Percentiles rank a stretch among this genome's conserved stretches.
These are phyloP conservation scores for Botia kubotai DNA, from an alignment of 2,797 vertebrate genomes.

Conservation along the genomic window DNA sequence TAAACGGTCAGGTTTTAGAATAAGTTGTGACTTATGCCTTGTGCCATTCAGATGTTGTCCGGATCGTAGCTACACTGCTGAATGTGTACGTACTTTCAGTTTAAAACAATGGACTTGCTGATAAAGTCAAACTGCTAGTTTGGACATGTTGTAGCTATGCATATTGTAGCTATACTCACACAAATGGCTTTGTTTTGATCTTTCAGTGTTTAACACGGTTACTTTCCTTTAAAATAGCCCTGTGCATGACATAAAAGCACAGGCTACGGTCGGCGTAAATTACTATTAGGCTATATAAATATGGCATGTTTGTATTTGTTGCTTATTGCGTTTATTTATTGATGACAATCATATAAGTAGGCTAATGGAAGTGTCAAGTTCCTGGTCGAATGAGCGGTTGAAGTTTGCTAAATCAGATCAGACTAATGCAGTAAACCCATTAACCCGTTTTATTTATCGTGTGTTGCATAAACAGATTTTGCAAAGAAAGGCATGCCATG, in stretches of 20 bases:
- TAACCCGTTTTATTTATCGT: background rate
- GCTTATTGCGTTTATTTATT: background rate
- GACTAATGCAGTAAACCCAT: background rate
- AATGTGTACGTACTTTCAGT: background rate
- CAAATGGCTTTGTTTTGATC: background rate
- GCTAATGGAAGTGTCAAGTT: background rate
- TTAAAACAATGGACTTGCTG: background rate
- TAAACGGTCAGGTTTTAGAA: constrained; percentile 4
- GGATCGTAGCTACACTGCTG: background rate
- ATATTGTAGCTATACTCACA: background rate
- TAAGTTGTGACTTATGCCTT: constrained; percentile 27
- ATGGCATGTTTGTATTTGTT: background rate
- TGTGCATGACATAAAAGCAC: too few relatives aligned
- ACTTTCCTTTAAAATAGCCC: too few relatives aligned
- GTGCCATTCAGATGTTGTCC: constrained; percentile 1
- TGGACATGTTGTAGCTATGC: too few relatives aligned
- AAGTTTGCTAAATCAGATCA: background rate
- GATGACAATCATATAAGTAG: background rate
- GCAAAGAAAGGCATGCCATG: background rate
- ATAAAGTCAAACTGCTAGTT: background rate
- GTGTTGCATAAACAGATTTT: background rate
- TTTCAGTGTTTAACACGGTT: too few relatives aligned
- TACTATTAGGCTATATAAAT: too few relatives aligned
- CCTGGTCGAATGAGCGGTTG: background rate
- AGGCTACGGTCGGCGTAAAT: too few relatives aligned